Conservation (phyloP, 2,113 vertebrate species). For the Gadus chalcogrammus region DNA sequence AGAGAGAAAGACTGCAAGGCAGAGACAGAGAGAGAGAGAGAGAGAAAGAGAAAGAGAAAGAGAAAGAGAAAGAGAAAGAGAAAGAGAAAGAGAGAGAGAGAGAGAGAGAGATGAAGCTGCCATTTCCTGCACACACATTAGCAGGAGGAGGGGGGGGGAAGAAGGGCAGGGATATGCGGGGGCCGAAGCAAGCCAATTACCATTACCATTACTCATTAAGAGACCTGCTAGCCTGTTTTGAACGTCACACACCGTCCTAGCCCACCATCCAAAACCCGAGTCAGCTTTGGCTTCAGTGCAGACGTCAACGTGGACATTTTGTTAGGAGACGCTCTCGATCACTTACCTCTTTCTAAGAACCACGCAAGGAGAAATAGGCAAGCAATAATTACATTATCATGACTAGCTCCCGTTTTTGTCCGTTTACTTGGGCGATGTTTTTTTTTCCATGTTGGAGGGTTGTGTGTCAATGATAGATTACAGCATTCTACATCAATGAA, state of each 20-base stretch:
- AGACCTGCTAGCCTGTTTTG: slow-evolving; percentile 64
- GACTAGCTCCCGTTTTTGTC: slow-evolving; percentile 4
- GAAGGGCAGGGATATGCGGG: slow-evolving; percentile 38
- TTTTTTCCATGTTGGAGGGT: neutral
- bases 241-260: slow-evolving; percentile 38
- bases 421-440: slow-evolving; percentile 4
- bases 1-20: neutral
- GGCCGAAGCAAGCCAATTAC: slow-evolving; percentile 72
- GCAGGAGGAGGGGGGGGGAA: slow-evolving; percentile 39
- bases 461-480: no score
- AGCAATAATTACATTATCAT: slow-evolving; percentile 40
- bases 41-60: neutral
- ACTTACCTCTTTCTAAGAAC: slow-evolving; percentile 24
- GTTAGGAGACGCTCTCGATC: slow-evolving; percentile 18
- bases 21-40: slow-evolving; percentile 18
- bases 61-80: neutral
- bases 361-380: slow-evolving; percentile 19
- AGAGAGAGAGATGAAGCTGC: slow-evolving; percentile 5
- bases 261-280: slow-evolving; percentile 27
- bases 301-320: slow-evolving; percentile 25
- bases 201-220: slow-evolving; percentile 73
- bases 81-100: slow-evolving; percentile 1
- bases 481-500: neutral
- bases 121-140: slow-evolving; percentile 53
- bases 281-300: slow-evolving; percentile 47